phyloP scores from a whole-genome alignment of 2,888 invertebrate species.

The Drosophila diplacantha region DNA sequence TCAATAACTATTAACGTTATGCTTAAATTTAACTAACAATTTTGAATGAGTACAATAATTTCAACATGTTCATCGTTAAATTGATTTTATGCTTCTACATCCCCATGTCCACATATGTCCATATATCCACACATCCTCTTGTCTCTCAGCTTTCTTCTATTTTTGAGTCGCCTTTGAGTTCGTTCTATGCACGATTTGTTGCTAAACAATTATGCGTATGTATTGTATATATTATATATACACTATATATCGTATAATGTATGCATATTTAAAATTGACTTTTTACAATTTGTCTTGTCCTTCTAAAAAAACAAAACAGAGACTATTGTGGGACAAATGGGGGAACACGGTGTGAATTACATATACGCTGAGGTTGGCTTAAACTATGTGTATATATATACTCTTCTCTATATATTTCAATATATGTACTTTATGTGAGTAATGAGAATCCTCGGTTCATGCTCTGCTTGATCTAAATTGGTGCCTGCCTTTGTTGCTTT shows the following conservation, averaged over 20 bases:
- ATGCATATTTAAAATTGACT: slow-evolving; percentile 61
- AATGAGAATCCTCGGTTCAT: slow-evolving; percentile 55
- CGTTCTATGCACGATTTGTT: slow-evolving; percentile 10
- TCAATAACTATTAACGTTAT: slow-evolving; percentile 43
- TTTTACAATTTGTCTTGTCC: slow-evolving; percentile 49
- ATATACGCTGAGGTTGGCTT: slow-evolving; percentile 39
- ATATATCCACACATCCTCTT: background rate
- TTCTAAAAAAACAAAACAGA: slow-evolving; percentile 8
- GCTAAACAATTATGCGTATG: slow-evolving; percentile 26
- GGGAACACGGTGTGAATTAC: slow-evolving; percentile 20
- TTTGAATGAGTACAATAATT: slow-evolving; percentile 52
- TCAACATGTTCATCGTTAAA: slow-evolving; percentile 42
- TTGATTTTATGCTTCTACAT: slow-evolving; percentile 6
- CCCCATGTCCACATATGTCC: background rate
- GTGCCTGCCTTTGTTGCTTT: slow-evolving; percentile 46
- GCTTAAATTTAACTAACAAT: slow-evolving; percentile 56
- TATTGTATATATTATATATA: slow-evolving; percentile 4
- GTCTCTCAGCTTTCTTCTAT: background rate
- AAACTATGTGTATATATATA: slow-evolving; percentile 27
- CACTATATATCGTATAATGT: slow-evolving; percentile 27
- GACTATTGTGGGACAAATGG: background rate
- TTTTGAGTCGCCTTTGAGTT: slow-evolving; percentile 19
- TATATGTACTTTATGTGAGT: slow-evolving; percentile 26
- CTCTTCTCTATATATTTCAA: slow-evolving; percentile 21
- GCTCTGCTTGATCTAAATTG: slow-evolving; percentile 43